Conservation (phyloP, 2,888 invertebrate species). For the Diloba caeruleocephala region DNA sequence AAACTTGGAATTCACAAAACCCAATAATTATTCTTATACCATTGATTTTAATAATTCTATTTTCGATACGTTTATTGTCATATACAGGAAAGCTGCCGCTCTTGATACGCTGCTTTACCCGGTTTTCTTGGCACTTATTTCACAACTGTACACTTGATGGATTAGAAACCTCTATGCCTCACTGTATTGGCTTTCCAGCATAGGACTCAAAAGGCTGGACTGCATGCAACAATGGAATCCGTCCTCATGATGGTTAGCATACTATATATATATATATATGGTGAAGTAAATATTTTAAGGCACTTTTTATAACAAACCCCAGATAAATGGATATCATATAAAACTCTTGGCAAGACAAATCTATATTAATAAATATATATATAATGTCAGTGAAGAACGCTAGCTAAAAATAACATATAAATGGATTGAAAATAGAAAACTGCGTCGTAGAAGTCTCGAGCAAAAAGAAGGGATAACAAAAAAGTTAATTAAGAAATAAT, state of each 20-base stretch:
- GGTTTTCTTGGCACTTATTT: too few relatives aligned
- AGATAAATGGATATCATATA: conserved; percentile 7
- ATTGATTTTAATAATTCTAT: neutral
- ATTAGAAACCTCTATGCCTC: too few relatives aligned
- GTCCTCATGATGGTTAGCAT: conserved; percentile 6
- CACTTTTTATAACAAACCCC: neutral
- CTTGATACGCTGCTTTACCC: too few relatives aligned
- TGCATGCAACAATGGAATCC: too few relatives aligned
- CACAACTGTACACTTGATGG: too few relatives aligned
- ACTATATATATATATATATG: neutral
- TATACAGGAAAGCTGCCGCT: too few relatives aligned
- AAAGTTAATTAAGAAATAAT: neutral
- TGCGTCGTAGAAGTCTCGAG: neutral
- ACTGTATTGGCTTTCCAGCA: too few relatives aligned
- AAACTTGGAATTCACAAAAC: neutral
- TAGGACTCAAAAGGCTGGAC: too few relatives aligned
- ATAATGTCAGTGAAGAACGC: conserved; percentile 11
- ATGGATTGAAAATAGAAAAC: conserved; percentile 12
- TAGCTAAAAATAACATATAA: conserved; percentile 23
- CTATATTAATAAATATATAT: neutral
- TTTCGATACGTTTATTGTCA: too few relatives aligned
- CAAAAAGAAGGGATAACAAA: too few relatives aligned
- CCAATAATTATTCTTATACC: neutral
- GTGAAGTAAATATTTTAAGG: conserved; percentile 17
- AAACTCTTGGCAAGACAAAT: conserved; percentile 22